A percentile compares a stretch with the other conserved stretches of the same genome.
Evolutionary conservation across 1,140 invertebrate species (phyloP).

Genomic region (Pinna nobilis): DNA sequence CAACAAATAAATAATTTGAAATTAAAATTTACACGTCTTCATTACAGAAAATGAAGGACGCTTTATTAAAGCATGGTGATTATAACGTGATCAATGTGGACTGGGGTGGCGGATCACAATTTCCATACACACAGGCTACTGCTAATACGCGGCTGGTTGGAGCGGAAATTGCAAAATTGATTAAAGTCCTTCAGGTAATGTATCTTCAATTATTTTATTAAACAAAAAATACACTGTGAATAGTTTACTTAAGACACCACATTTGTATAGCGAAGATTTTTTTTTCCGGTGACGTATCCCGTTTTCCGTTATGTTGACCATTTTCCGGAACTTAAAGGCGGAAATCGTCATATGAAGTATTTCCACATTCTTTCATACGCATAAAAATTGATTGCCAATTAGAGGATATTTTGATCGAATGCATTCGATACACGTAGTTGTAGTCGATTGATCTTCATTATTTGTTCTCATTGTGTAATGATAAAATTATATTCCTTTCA

Average conservation of each 20-base stretch:
- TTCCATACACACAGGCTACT: constrained; percentile 90
- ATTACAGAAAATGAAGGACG: constrained; percentile 56
- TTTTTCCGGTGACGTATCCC: no score
- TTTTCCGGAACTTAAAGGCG: no score
- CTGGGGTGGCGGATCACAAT: constrained; percentile 91
- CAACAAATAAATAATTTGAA: no score
- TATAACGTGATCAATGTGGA: constrained; percentile 94
- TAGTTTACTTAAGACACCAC: background rate
- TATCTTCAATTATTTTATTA: background rate
- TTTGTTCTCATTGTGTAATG: no score
- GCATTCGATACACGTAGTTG: no score
- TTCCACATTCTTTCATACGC: no score
- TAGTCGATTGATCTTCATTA: no score
- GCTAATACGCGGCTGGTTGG: constrained; percentile 94
- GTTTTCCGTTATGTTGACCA: no score
- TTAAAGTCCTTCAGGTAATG: constrained; percentile 66
- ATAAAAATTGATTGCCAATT: no score
- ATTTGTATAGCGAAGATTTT: background rate
- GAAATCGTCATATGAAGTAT: no score
- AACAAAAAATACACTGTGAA: background rate
- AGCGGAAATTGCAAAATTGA: constrained; percentile 88
- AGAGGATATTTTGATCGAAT: no score
- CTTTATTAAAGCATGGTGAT: constrained; percentile 78
- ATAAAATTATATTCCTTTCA: no score
- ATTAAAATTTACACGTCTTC: background rate